Evolutionary conservation across 2,888 invertebrate genomes (phyloP), one percentile per base, ranked within the genome.

Genomic region (Amblyjoppa proteus): DNA sequence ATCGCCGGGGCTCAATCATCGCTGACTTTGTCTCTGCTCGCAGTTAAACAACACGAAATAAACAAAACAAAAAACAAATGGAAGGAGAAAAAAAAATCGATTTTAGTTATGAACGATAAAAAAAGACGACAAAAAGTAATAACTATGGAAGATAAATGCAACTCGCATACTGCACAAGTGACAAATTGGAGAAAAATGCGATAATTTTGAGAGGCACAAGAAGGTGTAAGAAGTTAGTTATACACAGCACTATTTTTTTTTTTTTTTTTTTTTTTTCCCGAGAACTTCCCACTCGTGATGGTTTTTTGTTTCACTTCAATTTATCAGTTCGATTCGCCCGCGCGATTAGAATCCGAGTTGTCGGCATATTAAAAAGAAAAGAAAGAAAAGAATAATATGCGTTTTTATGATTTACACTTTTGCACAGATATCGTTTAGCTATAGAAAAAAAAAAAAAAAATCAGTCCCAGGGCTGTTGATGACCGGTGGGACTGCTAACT

Each of bases 1-100:
- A 89, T 87, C 89, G 91, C 91, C 91, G 90, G 88, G 91, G 91
- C 90, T 91, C 90, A 90, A 90, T 90, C 89, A 91, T 91, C 90
- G 90, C 90, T 91, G 90, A 90, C 88, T 88, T 88, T 89, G 88
- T 89, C 87, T 90, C 90, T 87, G 88, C 79, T 86, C 79, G 80
- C 81, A 88, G 88, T 87, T 88, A 86, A n/a, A 49, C 89, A 61
- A 88, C 88, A 82, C 64, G 76, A 69, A 66, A 86, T 41, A 34
- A 34, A 34, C 34, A 76, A 20, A 3, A 3, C 3, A 76, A 77
- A 31, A 64, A 61, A 53, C 5, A 70, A 49, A 49, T 16, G 45
- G 16, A 16, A 16, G n/a, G 53, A 76, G 5, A 25, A 31, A 66
- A 41, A 25, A 70, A 25, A 34, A 81, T 74, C 61, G 45, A 85